Base-by-base conservation (phyloP, 2,888 invertebrate genomes). In the Caenorhabditis sp. region DNA sequence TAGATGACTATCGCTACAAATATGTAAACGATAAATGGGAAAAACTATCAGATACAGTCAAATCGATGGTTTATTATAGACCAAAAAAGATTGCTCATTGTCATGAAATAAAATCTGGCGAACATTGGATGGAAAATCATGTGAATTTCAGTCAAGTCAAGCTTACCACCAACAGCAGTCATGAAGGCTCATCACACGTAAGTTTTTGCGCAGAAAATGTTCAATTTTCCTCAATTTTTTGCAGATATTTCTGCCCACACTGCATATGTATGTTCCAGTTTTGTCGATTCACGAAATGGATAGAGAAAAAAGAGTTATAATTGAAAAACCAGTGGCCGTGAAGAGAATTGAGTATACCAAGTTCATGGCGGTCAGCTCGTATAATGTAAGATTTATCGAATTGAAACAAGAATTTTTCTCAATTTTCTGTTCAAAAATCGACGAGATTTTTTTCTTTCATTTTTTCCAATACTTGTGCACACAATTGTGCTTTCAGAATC, bases 351-450 rank as follows among this genome's bases (percentile, higher is more conserved):
- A 94, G 0, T 95, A 95, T 89, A 96, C 96, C 0, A 95, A 95
- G 89, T 97, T 97, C 89, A 95, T 97, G 81, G 97, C 97, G 0
- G 97, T 97, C 19, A 97, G 97, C 0, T 97, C 97, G 0, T 97
- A 97, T 89, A 97, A 97, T 67, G 72, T 77, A 57, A 43, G 51
- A 62, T 24, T 49, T 8, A 21, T 26, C 19, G 24, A n/a, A 51
- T n/a, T n/a, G n/a, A n/a, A n/a, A n/a, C n/a, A n/a, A n/a, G n/a
- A n/a, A 4, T 31, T 31, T 31, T 31, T 31, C 10, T 31, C 31
- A 31, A 31, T 10, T 31, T 31, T 31, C 4, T 4, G 5, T 31
- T 31, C 31, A 31, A 4, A 31, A n/a, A n/a, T n/a, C n/a, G n/a
- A n/a, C n/a, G n/a, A n/a, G n/a, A n/a, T n/a, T n/a, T n/a, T n/a